Conservation (phyloP, 2,888 invertebrate species). For the Sisyra nigra region DNA sequence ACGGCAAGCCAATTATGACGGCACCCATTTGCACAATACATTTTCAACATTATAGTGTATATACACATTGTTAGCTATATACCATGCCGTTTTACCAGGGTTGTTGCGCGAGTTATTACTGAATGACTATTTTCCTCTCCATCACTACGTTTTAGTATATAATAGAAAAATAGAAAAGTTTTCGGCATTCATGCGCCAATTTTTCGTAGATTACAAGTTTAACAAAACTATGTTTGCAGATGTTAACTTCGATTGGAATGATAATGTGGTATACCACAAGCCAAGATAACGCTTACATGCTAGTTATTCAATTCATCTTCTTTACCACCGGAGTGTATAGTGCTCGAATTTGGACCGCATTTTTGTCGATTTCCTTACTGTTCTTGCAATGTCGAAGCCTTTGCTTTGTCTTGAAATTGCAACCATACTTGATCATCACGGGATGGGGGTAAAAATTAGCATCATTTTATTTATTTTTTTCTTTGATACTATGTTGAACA, state of each 20-base stretch:
- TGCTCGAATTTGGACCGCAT: constrained; percentile 70
- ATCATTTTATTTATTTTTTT: constrained; percentile 1
- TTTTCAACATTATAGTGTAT: too few species aligned
- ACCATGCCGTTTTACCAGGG: too few species aligned
- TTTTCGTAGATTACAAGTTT: too few species aligned
- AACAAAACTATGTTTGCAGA: too few species aligned
- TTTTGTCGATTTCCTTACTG: constrained; percentile 63
- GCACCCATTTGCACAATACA: too few species aligned
- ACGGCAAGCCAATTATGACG: too few species aligned
- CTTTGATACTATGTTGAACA: constrained; percentile 6
- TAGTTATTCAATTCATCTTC: constrained; percentile 52
- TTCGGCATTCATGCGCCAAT: too few species aligned
- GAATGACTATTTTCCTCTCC: too few species aligned
- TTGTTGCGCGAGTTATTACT: too few species aligned
- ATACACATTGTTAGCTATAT: too few species aligned
- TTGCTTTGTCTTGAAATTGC: constrained; percentile 62
- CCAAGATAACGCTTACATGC: constrained; percentile 41
- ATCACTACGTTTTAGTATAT: too few species aligned
- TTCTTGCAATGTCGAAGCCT: constrained; percentile 71
- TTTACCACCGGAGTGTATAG: constrained; percentile 67
- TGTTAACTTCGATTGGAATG: constrained; percentile 53
- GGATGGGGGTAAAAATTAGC: constrained; percentile 38
- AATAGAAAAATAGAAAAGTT: too few species aligned
- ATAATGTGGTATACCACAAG: constrained; percentile 53
- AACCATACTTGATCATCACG: constrained; percentile 45